These are phyloP conservation scores for Ciconia nigra DNA, from an alignment of 2,797 vertebrate species.

Conservation along the genomic window DNA sequence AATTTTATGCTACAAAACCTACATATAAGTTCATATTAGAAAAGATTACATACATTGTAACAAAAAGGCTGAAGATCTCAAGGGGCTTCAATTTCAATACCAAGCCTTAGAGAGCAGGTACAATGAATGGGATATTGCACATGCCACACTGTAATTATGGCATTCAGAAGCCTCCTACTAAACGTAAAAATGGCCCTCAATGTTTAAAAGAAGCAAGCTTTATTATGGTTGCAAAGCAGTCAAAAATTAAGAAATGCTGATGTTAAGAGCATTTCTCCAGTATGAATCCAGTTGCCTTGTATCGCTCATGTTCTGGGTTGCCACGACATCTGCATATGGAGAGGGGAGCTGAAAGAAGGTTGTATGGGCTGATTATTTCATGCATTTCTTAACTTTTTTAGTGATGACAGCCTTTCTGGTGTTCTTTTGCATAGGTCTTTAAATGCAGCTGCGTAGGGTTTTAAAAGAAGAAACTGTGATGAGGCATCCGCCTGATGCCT, in stretches of 20 bases:
- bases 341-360: not conserved
- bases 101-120: not conserved
- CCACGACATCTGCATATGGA: not conserved
- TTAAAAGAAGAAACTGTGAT: not conserved
- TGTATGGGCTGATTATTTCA: not conserved
- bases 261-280: not conserved
- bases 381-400: not conserved
- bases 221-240: not conserved
- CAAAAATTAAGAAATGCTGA: not conserved
- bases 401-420: not conserved
- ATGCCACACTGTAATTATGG: not conserved
- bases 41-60: constrained; percentile 21
- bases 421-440: not conserved
- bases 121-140: not conserved
- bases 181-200: not conserved
- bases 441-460: not conserved
- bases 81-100: constrained; percentile 16
- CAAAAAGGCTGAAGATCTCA: constrained; percentile 36
- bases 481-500: not conserved
- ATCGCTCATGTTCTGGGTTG: not conserved
- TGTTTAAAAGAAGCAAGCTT: not conserved
- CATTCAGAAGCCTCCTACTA: not conserved
- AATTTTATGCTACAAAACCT: constrained; percentile 57
- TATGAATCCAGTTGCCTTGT: not conserved
- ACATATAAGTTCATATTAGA: constrained; percentile 22